Evolutionary conservation across 2,888 invertebrate genomes (phyloP).

Genomic region (Phyllotreta striolata): DNA sequence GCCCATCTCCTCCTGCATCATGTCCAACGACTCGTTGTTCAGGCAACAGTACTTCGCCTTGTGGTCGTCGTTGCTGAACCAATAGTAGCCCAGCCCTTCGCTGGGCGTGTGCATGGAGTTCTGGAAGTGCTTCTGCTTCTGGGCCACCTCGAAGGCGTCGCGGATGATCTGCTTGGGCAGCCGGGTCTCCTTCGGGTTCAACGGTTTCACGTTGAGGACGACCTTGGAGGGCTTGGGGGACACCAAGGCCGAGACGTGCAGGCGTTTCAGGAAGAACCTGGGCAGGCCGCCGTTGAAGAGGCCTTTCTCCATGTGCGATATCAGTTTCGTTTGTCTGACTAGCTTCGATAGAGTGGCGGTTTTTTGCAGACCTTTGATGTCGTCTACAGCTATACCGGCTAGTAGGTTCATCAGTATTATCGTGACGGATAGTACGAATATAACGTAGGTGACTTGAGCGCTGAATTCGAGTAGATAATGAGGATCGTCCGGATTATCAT

Average conservation of each 20-base stretch:
- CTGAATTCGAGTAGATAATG: conserved; percentile 80
- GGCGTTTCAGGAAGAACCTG: conserved; percentile 73
- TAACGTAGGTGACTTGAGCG: conserved; percentile 81
- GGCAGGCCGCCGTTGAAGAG: conserved; percentile 82
- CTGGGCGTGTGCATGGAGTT: conserved; percentile 21
- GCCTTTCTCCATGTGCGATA: conserved; percentile 84
- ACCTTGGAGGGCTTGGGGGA: conserved; percentile 84
- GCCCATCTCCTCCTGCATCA: conserved; percentile 70
- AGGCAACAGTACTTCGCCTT: conserved; percentile 27
- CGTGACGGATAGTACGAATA: conserved; percentile 83
- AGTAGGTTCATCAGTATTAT: conserved; percentile 86
- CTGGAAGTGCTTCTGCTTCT: conserved; percentile 70
- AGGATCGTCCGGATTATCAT: conserved; percentile 78
- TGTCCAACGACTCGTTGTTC: conserved; percentile 62
- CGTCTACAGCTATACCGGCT: conserved; percentile 88
- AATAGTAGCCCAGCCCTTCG: conserved; percentile 29
- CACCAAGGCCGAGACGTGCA: conserved; percentile 81
- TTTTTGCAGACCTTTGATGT: conserved; percentile 85
- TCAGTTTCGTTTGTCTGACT: conserved; percentile 84
- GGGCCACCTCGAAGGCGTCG: conserved; percentile 82
- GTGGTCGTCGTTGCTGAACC: conserved; percentile 27
- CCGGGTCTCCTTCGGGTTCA: conserved; percentile 83
- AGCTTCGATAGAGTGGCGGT: conserved; percentile 85
- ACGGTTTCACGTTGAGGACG: conserved; percentile 81
- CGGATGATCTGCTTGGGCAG: conserved; percentile 80